Conservation (phyloP, 2,797 vertebrate genomes). For the Chaunax sp. region DNA sequence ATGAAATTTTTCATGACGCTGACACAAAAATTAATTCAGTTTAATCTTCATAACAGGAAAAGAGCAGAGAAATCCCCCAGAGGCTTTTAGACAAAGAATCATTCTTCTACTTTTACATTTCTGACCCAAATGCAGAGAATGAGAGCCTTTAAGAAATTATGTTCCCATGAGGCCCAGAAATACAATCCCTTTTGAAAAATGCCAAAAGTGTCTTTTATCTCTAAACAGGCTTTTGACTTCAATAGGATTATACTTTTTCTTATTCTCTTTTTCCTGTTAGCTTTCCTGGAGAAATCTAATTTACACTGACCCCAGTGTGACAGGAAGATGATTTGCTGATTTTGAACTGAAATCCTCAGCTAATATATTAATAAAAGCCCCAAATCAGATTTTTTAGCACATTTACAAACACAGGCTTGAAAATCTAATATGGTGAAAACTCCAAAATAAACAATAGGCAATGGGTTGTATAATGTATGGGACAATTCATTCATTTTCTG, state of each 20-base stretch:
- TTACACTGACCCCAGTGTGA: constrained; percentile 32
- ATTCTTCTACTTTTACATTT: constrained; percentile 37
- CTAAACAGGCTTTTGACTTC: constrained; percentile 59
- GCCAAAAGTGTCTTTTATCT: constrained; percentile 55
- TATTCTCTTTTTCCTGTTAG: constrained; percentile 22
- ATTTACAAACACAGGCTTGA: constrained; percentile 1
- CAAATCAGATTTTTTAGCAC: constrained; percentile 2
- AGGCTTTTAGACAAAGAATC: constrained; percentile 34
- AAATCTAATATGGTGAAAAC: background rate
- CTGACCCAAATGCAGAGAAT: constrained; percentile 37
- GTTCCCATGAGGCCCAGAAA: constrained; percentile 52
- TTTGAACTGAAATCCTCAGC: constrained; percentile 23
- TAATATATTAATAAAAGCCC: constrained; percentile 21
- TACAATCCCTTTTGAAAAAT: constrained; percentile 56
- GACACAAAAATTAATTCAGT: constrained; percentile 22
- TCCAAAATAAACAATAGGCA: background rate
- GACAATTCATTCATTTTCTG: background rate
- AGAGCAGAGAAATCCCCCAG: constrained; percentile 13
- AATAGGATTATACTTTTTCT: constrained; percentile 38
- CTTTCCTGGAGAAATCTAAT: constrained; percentile 42
- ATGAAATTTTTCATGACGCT: background rate
- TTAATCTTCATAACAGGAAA: constrained; percentile 21
- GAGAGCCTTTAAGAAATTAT: constrained; percentile 49
- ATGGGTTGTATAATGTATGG: background rate
- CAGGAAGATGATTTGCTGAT: constrained; percentile 36